Conservation (phyloP, 2,113 vertebrate species). For the Aptenodytes forsteri region DNA sequence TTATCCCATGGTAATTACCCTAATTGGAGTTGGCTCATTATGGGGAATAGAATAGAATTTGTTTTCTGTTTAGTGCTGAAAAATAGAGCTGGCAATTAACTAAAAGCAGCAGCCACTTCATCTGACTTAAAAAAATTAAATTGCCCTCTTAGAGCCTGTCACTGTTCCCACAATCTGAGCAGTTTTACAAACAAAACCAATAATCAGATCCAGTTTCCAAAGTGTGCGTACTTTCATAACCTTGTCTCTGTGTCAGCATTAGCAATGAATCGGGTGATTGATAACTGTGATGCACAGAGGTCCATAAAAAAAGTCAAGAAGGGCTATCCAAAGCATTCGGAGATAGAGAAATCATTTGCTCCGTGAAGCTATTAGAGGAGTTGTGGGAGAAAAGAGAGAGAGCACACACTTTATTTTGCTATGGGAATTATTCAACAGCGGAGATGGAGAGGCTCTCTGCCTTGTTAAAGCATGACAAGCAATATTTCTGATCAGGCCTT, state of each 20-base stretch:
- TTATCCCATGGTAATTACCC: slow-evolving; percentile 30
- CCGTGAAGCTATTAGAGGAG: neutral
- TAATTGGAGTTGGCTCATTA: slow-evolving; percentile 35
- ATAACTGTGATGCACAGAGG: neutral
- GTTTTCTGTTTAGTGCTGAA: slow-evolving; percentile 40
- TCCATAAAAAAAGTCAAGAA: neutral
- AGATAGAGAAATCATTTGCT: neutral
- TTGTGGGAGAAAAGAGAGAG: neutral
- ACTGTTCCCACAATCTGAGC: slow-evolving; percentile 23
- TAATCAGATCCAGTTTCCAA: neutral
- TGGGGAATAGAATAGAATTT: slow-evolving; percentile 33
- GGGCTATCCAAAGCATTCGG: neutral
- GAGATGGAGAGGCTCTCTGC: neutral
- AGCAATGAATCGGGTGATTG: neutral
- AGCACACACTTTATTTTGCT: neutral
- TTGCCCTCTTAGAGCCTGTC: slow-evolving; percentile 25
- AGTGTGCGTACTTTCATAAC: neutral
- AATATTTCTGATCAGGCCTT: neutral
- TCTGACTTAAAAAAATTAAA: slow-evolving; percentile 21
- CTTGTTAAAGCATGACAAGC: neutral
- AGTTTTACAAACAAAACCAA: slow-evolving; percentile 28
- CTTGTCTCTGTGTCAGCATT: neutral
- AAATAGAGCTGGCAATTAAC: slow-evolving; percentile 39
- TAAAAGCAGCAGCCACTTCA: slow-evolving; percentile 47
- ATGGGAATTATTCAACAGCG: neutral